A percentile compares a stretch with the other conserved stretches of the same genome.
Evolutionary conservation across 2,888 invertebrate genomes (phyloP).

Genomic region (Oegoconia quadripuncta): DNA sequence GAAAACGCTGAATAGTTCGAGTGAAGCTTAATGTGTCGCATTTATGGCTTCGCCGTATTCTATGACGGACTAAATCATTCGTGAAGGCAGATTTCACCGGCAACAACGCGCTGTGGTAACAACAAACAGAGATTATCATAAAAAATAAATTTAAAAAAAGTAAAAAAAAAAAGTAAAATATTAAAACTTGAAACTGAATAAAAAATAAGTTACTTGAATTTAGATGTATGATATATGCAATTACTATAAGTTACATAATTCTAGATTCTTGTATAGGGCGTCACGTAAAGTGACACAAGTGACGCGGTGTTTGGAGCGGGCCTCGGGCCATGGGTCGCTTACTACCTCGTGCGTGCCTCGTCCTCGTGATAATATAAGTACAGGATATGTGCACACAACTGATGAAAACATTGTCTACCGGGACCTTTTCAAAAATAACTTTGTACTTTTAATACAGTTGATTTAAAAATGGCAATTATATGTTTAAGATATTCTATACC

Average conservation of each 20-base stretch:
- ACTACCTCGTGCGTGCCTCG: slow-evolving; percentile 49
- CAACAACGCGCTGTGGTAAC: slow-evolving; percentile 80
- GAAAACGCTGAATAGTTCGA: slow-evolving; percentile 51
- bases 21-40: slow-evolving; percentile 29
- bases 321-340: slow-evolving; percentile 27
- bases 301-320: slow-evolving; percentile 37
- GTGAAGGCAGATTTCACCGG: slow-evolving; percentile 85
- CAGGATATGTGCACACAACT: slow-evolving; percentile 61
- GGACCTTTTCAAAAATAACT: slow-evolving; percentile 55
- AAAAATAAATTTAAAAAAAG: slow-evolving; percentile 45
- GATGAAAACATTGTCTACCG: slow-evolving; percentile 37
- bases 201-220: slow-evolving; percentile 77
- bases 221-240: slow-evolving; percentile 78
- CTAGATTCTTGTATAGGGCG: slow-evolving; percentile 71
- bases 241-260: slow-evolving; percentile 76
- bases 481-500: slow-evolving; percentile 45
- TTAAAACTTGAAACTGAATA: slow-evolving; percentile 76
- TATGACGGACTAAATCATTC: slow-evolving; percentile 72
- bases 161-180: slow-evolving; percentile 80
- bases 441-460: slow-evolving; percentile 53
- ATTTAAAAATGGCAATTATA: slow-evolving; percentile 46
- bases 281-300: slow-evolving; percentile 40
- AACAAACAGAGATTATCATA: slow-evolving; percentile 81
- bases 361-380: slow-evolving; percentile 67
- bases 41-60: slow-evolving; percentile 32